Evolutionary conservation across 1,140 invertebrate genomes (phyloP).

Genomic region (Lordiphosa clarofinis): DNA sequence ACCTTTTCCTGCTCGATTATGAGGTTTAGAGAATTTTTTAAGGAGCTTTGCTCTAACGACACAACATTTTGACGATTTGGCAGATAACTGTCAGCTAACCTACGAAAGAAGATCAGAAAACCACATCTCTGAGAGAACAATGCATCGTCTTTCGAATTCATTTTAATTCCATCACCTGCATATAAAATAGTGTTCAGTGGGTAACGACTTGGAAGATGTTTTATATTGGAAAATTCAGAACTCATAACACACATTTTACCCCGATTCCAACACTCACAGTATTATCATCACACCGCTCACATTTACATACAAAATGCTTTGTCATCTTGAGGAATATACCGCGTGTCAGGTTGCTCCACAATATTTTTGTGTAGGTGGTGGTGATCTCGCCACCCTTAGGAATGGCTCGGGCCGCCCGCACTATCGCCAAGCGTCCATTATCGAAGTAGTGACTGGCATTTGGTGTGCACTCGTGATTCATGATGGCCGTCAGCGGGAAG

Average conservation of each 20-base stretch:
- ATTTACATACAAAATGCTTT: slow-evolving; percentile 88
- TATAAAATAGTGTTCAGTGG: neutral
- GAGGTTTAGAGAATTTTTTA: too few relatives aligned
- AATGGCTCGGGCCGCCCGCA: slow-evolving; percentile 84
- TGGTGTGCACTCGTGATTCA: slow-evolving; percentile 88
- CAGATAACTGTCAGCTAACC: too few relatives aligned
- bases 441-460: slow-evolving; percentile 87
- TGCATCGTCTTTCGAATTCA: too few relatives aligned
- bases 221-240: too few relatives aligned
- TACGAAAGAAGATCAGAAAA: too few relatives aligned
- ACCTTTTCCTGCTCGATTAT: too few relatives aligned
- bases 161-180: too few relatives aligned
- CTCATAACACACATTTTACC: neutral
- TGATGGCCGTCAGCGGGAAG: slow-evolving; percentile 86
- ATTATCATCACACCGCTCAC: slow-evolving; percentile 86
- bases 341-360: slow-evolving; percentile 87
- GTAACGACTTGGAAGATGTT: neutral
- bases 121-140: too few relatives aligned
- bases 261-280: slow-evolving; percentile 79
- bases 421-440: slow-evolving; percentile 82
- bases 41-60: too few relatives aligned
- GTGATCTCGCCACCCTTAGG: slow-evolving; percentile 85
- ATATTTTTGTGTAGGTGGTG: slow-evolving; percentile 86
- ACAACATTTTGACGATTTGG: too few relatives aligned
- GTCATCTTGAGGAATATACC: slow-evolving; percentile 84